Conservation (phyloP, 1,140 invertebrate genomes). For the Phenacoccus solenopsis region DNA sequence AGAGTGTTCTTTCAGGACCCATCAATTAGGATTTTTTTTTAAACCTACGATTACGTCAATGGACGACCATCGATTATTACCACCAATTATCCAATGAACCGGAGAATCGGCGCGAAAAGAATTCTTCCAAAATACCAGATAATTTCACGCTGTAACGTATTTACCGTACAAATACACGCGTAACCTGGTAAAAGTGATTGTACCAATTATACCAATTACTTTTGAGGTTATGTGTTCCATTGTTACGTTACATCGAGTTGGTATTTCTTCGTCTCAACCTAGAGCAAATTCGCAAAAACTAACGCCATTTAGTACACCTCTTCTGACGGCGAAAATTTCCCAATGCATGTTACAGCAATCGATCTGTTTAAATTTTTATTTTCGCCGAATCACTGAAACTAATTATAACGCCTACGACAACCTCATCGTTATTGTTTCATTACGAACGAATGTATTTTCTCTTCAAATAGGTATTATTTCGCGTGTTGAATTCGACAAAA, state of each 20-base stretch:
- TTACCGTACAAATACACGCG: not conserved
- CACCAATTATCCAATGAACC: not conserved
- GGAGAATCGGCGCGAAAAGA: not conserved
- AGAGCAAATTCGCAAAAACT: no score
- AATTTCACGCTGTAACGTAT: not conserved
- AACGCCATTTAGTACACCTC: no score
- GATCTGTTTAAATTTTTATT: not conserved
- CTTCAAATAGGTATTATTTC: no score
- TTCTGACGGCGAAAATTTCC: no score
- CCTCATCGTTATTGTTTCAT: no score
- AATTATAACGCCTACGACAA: no score
- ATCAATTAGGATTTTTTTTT: no score
- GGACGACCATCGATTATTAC: not conserved
- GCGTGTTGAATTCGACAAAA: no score
- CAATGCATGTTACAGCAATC: no score
- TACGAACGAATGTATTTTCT: no score
- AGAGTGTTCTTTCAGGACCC: no score
- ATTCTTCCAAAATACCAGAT: not conserved
- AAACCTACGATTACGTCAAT: not conserved
- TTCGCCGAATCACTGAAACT: not conserved
- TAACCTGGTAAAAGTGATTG: not conserved
- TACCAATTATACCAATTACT: constrained; percentile 2
- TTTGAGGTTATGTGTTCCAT: not conserved
- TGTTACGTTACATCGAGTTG: not conserved
- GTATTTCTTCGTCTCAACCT: not conserved